These are phyloP conservation scores for Andrena hattorfiana DNA, from an alignment of 2,888 invertebrate genomes.

Conservation along the genomic window DNA sequence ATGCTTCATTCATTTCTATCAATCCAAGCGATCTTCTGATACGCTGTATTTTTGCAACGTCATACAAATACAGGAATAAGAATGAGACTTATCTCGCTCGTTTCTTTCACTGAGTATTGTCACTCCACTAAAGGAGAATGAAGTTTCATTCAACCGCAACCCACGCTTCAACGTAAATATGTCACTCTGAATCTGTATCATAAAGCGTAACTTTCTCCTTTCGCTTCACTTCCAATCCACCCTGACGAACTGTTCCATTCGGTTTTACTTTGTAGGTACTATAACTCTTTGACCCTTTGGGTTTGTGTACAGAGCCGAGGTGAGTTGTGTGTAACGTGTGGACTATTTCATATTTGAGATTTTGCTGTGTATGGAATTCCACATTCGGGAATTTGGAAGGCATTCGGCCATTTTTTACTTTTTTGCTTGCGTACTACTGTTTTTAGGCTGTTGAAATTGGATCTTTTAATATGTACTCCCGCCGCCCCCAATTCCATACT, in stretches of 20 bases:
- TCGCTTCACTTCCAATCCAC: not conserved
- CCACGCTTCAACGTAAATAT: conserved; percentile 20
- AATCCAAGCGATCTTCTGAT: not conserved
- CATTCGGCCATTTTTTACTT: no score
- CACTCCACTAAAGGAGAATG: not conserved
- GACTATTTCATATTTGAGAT: no score
- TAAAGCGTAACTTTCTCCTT: conserved; percentile 32
- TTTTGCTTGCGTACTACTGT: no score
- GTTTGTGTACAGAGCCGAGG: not conserved
- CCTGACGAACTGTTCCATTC: not conserved
- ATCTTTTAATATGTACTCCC: no score
- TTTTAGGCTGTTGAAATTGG: no score
- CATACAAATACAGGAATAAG: not conserved
- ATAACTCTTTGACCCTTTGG: not conserved
- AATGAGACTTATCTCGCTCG: no score
- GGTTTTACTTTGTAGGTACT: not conserved
- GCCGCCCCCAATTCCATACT: no score
- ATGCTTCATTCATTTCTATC: no score
- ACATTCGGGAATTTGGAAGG: not conserved
- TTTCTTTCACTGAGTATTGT: conserved; percentile 2
- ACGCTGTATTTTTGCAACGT: not conserved
- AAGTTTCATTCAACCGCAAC: conserved; percentile 4
- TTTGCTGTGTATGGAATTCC: no score
- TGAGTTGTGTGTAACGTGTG: no score
- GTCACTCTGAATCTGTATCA: conserved; percentile 11